Evolutionary conservation across 2,888 invertebrate genomes (phyloP).

Genomic region (Lasioglossum leucozonium): DNA sequence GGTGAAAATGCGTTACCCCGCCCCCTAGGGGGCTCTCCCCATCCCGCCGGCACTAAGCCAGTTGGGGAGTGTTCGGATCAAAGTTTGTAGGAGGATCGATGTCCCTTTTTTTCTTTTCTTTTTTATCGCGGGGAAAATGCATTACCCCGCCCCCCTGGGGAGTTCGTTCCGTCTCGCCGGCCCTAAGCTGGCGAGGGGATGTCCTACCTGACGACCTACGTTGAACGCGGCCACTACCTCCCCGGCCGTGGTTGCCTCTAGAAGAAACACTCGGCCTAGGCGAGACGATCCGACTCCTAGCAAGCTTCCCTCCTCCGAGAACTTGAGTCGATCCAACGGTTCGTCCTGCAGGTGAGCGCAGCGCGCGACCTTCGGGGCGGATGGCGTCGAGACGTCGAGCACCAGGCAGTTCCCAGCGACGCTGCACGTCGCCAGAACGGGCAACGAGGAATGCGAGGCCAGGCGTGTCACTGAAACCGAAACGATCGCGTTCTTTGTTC

Average conservation of each 20-base stretch:
- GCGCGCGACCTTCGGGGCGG: slow-evolving; percentile 55
- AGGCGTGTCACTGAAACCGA: slow-evolving; percentile 8
- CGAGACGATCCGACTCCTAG: slow-evolving; percentile 65
- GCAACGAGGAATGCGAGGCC: slow-evolving; percentile 24
- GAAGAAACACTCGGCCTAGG: slow-evolving; percentile 70
- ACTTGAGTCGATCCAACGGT: slow-evolving; percentile 72
- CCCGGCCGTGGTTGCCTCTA: slow-evolving; percentile 1
- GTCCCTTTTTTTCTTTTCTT: no score
- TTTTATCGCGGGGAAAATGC: no score
- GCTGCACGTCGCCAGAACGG: slow-evolving; percentile 34
- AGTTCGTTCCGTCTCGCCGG: no score
- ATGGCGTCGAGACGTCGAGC: slow-evolving; percentile 50
- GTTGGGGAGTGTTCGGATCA: no score
- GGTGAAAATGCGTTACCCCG: no score
- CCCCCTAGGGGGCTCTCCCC: no score
- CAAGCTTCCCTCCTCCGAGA: slow-evolving; percentile 67
- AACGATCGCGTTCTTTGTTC: not conserved
- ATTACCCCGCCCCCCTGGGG: no score
- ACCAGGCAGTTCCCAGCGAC: slow-evolving; percentile 71
- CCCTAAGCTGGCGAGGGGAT: no score
- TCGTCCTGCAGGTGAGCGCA: slow-evolving; percentile 69
- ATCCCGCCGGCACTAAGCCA: no score
- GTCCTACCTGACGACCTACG: not conserved
- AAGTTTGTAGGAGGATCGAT: no score
- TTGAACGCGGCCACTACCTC: not conserved